Base-by-base conservation (phyloP, 2,113 vertebrate genomes). In the Gobius niger region DNA sequence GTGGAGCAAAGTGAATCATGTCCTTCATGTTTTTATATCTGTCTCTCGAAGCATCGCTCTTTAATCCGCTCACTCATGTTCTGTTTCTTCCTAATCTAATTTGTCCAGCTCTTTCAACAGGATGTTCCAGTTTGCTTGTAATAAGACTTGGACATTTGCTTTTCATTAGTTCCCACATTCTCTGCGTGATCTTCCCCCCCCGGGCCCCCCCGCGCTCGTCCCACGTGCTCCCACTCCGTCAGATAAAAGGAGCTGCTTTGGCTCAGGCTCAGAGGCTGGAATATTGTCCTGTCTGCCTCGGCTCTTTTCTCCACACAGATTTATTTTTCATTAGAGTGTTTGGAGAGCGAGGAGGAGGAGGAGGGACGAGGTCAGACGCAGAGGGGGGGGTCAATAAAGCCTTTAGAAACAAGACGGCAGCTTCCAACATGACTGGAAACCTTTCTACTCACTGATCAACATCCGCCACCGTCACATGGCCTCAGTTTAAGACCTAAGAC, bases 321-420 rank as follows among this genome's bases (percentile, higher is more conserved):
- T 87, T 83, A 81, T 82, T 89, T 87, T 91, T 87, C 84, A 85
- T 85, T 81, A 85, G 82, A 85, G 73, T 63, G 68, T 71, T 82
- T 71, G 75, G 66, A 73, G 44, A 34, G 9, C 65, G 76, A 73
- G 67, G 72, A 57, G 47, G 57, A 78, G 75, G 73, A 10, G 24
- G n/a, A n/a, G 18, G 44, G 34, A 70, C 11, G 67, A 72, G 72
- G 67, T n/a, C n/a, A n/a, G n/a, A n/a, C n/a, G n/a, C n/a, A n/a
- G n/a, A n/a, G n/a, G n/a, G n/a, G n/a, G n/a, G n/a, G n/a, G n/a
- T 82, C 82, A 34, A 34, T 34, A 34, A 34, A 34, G 24, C 24
- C 24, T 34, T 34, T 34, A 34, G 24, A 34, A 34, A 34, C 24
- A 34, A 34, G 3, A 4, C 3, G 2, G 24, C 24, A 3, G 24